These are phyloP conservation scores for Brenthis daphne DNA, from an alignment of 2,888 invertebrate species.

Conservation along the genomic window DNA sequence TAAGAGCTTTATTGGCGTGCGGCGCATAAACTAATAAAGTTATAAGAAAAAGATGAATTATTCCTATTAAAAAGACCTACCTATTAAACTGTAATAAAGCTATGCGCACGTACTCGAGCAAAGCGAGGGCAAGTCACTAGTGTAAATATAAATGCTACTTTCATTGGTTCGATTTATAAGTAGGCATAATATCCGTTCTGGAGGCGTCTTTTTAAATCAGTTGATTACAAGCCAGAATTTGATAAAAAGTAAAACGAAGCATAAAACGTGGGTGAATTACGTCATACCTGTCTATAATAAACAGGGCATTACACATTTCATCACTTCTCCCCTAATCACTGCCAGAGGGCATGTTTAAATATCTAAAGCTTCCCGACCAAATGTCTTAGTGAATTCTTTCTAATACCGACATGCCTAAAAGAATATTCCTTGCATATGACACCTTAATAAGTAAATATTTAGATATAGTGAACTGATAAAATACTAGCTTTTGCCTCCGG, in stretches of 20 bases:
- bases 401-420: background rate
- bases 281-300: slow-evolving; percentile 39
- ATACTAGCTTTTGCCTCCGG: too few relatives aligned
- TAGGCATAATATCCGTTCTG: background rate
- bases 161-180: background rate
- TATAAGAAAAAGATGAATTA: too few relatives aligned
- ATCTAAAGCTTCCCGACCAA: slow-evolving; percentile 1
- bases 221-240: slow-evolving; percentile 61
- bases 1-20: too few relatives aligned
- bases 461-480: too few relatives aligned
- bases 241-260: slow-evolving; percentile 66
- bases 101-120: too few relatives aligned
- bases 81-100: too few relatives aligned
- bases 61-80: too few relatives aligned
- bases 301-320: slow-evolving; percentile 10
- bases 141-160: too few relatives aligned
- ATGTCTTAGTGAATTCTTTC: background rate
- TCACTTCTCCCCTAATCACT: slow-evolving; percentile 14
- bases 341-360: slow-evolving; percentile 20
- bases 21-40: too few relatives aligned
- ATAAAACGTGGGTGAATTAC: slow-evolving; percentile 61
- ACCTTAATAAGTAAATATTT: too few relatives aligned
- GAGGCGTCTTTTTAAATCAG: slow-evolving; percentile 18
- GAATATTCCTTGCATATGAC: background rate
- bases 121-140: too few relatives aligned